These are phyloP conservation scores for Glaucopsyche alexis DNA, from an alignment of 2,888 invertebrate species.

Conservation along the genomic window DNA sequence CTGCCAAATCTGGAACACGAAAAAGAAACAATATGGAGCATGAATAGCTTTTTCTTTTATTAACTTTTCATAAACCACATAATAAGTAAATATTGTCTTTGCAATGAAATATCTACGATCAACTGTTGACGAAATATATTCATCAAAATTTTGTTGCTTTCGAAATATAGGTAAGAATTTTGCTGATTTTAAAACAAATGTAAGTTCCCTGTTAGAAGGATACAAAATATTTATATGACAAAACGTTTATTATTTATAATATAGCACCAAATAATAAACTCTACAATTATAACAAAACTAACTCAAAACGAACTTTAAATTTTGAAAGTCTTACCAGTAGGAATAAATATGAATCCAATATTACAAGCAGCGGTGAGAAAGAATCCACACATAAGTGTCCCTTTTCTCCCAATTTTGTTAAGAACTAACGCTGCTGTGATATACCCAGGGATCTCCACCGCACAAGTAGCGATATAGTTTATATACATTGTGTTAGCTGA, in stretches of 20 bases:
- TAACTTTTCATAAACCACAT: not conserved
- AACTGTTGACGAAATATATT: no score
- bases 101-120: no score
- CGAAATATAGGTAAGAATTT: no score
- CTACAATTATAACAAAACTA: no score
- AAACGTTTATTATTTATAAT: no score
- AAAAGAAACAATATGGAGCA: not conserved
- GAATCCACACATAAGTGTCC: constrained; percentile 43
- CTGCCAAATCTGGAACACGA: constrained; percentile 56
- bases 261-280: no score
- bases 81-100: not conserved
- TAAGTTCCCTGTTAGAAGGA: no score
- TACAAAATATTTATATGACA: no score
- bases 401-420: constrained; percentile 60
- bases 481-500: constrained; percentile 84
- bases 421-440: constrained; percentile 79
- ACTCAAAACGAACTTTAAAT: no score
- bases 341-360: constrained; percentile 39
- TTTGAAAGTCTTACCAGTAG: constrained; percentile 41
- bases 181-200: no score
- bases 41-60: not conserved
- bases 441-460: constrained; percentile 83
- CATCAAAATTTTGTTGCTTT: no score
- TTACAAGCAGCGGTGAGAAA: constrained; percentile 40
- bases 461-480: constrained; percentile 80